Conservation (phyloP, 2,888 invertebrate species). For the Melipona bicolor region DNA sequence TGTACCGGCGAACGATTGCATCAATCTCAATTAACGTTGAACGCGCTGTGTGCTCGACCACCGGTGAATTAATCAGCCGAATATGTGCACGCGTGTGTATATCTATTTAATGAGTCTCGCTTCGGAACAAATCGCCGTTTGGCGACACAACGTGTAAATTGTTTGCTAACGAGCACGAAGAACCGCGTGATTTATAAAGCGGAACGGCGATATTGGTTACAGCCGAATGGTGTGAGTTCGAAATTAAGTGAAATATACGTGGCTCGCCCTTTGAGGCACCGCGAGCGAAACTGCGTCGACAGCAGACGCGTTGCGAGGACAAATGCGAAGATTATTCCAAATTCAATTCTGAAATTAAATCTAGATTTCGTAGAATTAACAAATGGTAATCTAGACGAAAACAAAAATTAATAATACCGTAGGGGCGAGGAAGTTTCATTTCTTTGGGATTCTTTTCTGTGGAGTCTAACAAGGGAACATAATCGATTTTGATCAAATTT, state of each 20-base stretch:
- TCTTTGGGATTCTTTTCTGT: too few species aligned
- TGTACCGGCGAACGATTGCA: slow-evolving; percentile 33
- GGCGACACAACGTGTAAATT: slow-evolving; percentile 30
- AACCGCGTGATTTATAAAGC: slow-evolving; percentile 31
- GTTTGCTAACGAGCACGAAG: slow-evolving; percentile 18
- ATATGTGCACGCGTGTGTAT: background rate
- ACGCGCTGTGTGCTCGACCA: slow-evolving; percentile 11
- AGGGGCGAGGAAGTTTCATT: too few species aligned
- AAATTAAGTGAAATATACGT: background rate
- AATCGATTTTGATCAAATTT: too few species aligned
- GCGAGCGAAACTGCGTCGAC: background rate
- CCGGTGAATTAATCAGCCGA: slow-evolving; percentile 47
- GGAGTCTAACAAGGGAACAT: too few species aligned
- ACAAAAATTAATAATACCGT: background rate
- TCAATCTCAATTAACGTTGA: slow-evolving; percentile 56
- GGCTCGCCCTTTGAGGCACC: background rate
- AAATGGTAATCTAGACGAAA: background rate
- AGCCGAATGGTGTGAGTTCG: background rate
- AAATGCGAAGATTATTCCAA: background rate
- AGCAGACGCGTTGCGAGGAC: background rate
- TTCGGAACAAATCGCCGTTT: slow-evolving; percentile 27
- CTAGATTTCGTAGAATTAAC: background rate
- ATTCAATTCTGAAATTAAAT: background rate
- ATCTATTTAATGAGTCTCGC: slow-evolving; percentile 40
- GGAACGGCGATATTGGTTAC: slow-evolving; percentile 15